Conservation (phyloP, 2,888 invertebrate genomes). For the Leptopilina syphax region DNA sequence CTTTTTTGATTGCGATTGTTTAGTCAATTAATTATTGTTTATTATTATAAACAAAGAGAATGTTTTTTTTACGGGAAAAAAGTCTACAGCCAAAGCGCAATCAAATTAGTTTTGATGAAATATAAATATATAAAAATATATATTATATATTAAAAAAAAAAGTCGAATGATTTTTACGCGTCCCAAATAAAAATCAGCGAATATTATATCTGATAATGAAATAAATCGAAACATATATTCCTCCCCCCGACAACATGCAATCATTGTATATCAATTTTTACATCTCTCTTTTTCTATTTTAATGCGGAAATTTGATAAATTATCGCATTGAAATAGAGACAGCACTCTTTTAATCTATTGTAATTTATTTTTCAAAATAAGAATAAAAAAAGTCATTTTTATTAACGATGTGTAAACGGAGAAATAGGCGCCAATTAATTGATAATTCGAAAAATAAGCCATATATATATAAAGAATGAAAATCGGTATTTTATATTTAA, state of each 20-base stretch:
- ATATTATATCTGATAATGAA: conserved; percentile 39
- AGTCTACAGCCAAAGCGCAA: conserved; percentile 37
- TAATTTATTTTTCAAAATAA: conserved; percentile 74
- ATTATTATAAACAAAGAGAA: not conserved
- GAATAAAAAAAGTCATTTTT: conserved; percentile 72
- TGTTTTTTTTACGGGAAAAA: not conserved
- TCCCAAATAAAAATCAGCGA: conserved; percentile 33
- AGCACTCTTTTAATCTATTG: conserved; percentile 69
- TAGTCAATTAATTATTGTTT: conserved; percentile 36
- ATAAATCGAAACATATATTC: not conserved
- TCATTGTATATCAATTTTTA: not conserved
- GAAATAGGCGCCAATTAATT: not conserved
- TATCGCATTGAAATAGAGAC: conserved; percentile 56
- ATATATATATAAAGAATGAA: conserved; percentile 14
- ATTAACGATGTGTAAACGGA: conserved; percentile 56
- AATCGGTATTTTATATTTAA: conserved; percentile 45
- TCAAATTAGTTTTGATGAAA: conserved; percentile 29
- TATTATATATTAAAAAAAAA: not conserved
- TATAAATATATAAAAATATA: not conserved
- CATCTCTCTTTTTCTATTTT: conserved; percentile 44
- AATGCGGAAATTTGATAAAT: conserved; percentile 46
- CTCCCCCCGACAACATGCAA: not conserved
- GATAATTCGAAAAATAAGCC: not conserved
- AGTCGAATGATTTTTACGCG: conserved; percentile 34
- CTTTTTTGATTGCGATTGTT: conserved; percentile 45